Base-by-base conservation (phyloP, 1,140 invertebrate genomes). In the Lepidurus couesii region DNA sequence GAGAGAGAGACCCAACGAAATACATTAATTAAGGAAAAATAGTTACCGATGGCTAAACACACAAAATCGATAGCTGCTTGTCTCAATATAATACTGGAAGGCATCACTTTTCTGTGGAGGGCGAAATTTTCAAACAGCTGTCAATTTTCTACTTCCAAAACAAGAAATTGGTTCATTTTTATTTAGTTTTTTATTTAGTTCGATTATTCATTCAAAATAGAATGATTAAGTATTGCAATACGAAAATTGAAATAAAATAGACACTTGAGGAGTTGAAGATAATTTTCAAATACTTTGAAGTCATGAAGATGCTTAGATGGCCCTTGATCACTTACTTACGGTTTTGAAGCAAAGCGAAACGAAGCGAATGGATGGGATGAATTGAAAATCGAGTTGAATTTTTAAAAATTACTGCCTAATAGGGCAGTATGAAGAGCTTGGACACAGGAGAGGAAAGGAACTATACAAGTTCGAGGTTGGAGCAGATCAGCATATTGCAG, bases 51-150 rank as follows among this genome's bases (percentile, higher is more conserved):
- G 21, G 73, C 78, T 24, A 79, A 75, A 45, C 78, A 79, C 11
- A 79, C 26, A 75, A 79, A 34, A 42, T 79, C 78, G 42, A 79
- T 47, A 47, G 53, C 78, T 21, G 74, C 73, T 78, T 78, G 77
- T 77, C 44, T 47, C 13, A 77, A n/a, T 65, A 65, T 21, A 65
- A 65, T 65, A 65, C 53, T 65, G 53, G 53, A 16, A 65, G 53
- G 53, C 53, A 65, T 65, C 6, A n/a, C 21, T 47, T 47, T 11
- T 11, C 16, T 47, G 8, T 65, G 53, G 53, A 7, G 53, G 53
- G 7, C 53, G 9, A 16, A 65, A 11, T 34, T 34, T 34, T 34
- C 34, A 3, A 34, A 34, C 34, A 34, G 34, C 24, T 24, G 24
- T 34, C 34, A 34, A 34, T 34, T 34, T 34, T 34, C 2, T 34